A percentile compares a stretch with the other conserved stretches of the same genome.
phyloP scores from a whole-genome alignment of 2,113 vertebrate species.

The Rhinopomastus cyanomelas region DNA sequence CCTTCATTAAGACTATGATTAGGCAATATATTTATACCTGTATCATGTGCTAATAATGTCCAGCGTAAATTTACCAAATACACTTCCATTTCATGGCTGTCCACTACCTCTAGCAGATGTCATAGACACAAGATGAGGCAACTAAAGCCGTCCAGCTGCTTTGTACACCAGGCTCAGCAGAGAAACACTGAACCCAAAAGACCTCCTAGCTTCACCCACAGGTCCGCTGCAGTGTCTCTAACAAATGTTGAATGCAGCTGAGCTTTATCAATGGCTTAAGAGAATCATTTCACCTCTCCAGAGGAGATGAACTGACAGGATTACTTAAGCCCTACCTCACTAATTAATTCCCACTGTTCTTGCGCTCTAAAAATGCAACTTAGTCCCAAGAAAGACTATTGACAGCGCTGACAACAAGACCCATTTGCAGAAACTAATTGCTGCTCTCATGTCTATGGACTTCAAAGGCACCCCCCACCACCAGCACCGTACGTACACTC shows the following conservation, averaged over 20 bases:
- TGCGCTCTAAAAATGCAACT: neutral
- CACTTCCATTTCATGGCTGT: neutral
- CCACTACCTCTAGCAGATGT: neutral
- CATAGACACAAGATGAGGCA: neutral
- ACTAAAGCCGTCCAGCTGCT: neutral
- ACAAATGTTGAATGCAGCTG: neutral
- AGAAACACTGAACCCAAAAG: neutral
- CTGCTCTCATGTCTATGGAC: neutral
- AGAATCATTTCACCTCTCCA: neutral
- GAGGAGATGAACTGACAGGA: neutral
- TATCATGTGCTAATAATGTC: neutral
- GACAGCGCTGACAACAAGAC: neutral
- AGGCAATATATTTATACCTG: neutral
- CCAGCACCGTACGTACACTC: neutral
- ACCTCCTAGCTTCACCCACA: neutral
- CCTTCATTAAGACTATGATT: neutral
- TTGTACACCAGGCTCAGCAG: neutral
- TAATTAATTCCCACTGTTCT: conserved; percentile 26
- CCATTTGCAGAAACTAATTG: conserved; percentile 32
- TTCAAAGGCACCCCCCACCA: conserved; percentile 29
- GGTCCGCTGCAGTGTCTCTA: neutral
- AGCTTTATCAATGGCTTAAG: neutral
- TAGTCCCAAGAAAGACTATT: neutral
- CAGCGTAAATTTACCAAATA: neutral
- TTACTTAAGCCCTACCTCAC: neutral